Base-by-base conservation (phyloP, 2,797 vertebrate species). In the Macropodus opercularis region DNA sequence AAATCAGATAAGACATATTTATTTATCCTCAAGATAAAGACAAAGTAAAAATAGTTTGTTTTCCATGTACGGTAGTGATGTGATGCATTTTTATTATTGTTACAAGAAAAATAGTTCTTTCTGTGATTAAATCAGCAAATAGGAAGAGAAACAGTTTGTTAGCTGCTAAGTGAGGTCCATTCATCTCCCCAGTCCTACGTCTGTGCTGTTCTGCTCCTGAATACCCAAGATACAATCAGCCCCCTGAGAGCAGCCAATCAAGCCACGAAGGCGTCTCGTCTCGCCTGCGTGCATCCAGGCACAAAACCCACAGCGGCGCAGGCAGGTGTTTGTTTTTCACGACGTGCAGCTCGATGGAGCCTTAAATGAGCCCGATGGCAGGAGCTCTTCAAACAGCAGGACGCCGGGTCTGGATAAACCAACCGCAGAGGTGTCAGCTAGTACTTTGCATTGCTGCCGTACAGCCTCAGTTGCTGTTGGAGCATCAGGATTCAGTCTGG, bases 241-340 rank as follows among this genome's bases (percentile, higher is more conserved):
- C 50, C 40, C 21, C 65, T 40, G 51, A 68, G 52, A 69, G 29
- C 44, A 15, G 53, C 62, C 72, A 48, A 26, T 50, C 44, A 41
- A 85, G 68, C 81, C 74, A 60, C 78, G 23, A 44, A 34, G 58
- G n/a, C 1, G 3, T 3, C 62, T 41, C 0, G 43, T 52, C 66
- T 46, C 65, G 39, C 10, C 69, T 56, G 31, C 1, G 6, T 1
- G 4, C 29, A 34, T 40, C 46, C 18, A 51, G 23, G 35, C 48
- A 71, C 80, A 63, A 55, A 87, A 75, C 60, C 11, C 47, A 31
- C 75, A 74, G 72, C 73, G 67, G 58, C 62, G 36, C 4, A 47
- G 40, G 26, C 46, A n/a, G 29, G 18, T 85, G 86, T 85, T 85
- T 79, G 72, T 86, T 87, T 79, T 75, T 65, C 63, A 64, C 74